These are phyloP conservation scores for Peromyscus maniculatus DNA, from an alignment of 2,113 vertebrate species.

Conservation along the genomic window DNA sequence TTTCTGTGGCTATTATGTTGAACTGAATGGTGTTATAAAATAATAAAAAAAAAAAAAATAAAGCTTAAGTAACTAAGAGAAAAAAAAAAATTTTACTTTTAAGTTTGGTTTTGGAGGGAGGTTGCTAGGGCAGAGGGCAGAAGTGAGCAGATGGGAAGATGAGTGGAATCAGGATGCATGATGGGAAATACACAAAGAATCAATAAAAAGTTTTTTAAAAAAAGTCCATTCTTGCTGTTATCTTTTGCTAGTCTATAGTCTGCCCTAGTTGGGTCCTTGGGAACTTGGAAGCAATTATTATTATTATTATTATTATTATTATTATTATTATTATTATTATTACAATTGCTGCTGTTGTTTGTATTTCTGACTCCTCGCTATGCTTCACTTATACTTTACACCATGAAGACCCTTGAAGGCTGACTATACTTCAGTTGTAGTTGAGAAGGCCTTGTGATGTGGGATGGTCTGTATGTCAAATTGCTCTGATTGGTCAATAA, in stretches of 20 bases:
- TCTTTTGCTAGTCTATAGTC: background rate
- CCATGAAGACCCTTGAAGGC: background rate
- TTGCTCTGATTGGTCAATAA: too few relatives aligned
- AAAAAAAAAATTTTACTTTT: background rate
- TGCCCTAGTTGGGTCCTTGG: background rate
- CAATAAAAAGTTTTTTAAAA: background rate
- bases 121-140: background rate
- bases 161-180: background rate
- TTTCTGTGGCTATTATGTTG: too few relatives aligned
- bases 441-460: background rate
- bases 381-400: background rate
- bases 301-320: background rate
- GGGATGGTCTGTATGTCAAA: too few relatives aligned
- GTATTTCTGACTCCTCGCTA: background rate
- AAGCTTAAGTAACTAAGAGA: too few relatives aligned
- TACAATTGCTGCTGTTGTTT: background rate
- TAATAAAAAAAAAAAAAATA: too few relatives aligned
- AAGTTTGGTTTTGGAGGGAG: background rate
- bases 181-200: background rate
- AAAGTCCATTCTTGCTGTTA: background rate
- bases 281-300: background rate
- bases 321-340: too few relatives aligned
- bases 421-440: background rate
- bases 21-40: too few relatives aligned
- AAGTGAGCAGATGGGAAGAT: background rate